A percentile compares a stretch with the other conserved stretches of the same genome.
These are phyloP conservation scores for Dascyllus trimaculatus DNA, from an alignment of 2,113 vertebrate species.

Conservation along the genomic window DNA sequence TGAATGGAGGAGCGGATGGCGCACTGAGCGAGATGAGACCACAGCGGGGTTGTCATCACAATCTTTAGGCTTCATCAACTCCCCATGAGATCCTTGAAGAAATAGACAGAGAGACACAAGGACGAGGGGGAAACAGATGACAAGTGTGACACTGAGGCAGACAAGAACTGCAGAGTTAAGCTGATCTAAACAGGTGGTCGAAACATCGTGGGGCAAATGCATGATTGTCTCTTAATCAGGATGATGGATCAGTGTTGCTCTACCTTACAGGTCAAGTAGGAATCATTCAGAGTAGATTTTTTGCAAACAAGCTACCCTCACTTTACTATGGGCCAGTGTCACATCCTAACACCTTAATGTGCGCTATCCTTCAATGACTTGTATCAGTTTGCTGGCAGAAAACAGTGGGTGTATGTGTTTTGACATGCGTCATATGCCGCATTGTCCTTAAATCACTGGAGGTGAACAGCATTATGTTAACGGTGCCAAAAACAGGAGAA, in stretches of 20 bases:
- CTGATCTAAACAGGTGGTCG: neutral
- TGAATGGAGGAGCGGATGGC: neutral
- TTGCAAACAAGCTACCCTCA: neutral
- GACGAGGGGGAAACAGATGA: neutral
- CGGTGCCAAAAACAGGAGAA: neutral
- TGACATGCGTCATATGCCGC: neutral
- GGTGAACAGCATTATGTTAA: neutral
- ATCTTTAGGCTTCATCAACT: conserved; percentile 17
- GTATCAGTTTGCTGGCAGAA: neutral
- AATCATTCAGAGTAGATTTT: neutral
- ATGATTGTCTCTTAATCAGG: neutral
- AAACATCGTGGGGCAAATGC: neutral
- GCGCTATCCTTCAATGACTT: neutral
- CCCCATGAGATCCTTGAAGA: neutral
- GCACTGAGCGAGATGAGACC: neutral
- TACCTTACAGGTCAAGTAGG: neutral
- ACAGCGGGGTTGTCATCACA: neutral
- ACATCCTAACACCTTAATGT: neutral
- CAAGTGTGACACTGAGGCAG: neutral
- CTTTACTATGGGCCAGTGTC: too few relatives aligned
- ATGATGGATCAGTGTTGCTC: neutral
- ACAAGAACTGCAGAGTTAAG: neutral
- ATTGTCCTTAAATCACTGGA: neutral
- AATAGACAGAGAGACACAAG: conserved; percentile 4
- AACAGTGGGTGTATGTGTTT: neutral